Conservation (phyloP, 2,113 vertebrate genomes). For the Tapirus terrestris region DNA sequence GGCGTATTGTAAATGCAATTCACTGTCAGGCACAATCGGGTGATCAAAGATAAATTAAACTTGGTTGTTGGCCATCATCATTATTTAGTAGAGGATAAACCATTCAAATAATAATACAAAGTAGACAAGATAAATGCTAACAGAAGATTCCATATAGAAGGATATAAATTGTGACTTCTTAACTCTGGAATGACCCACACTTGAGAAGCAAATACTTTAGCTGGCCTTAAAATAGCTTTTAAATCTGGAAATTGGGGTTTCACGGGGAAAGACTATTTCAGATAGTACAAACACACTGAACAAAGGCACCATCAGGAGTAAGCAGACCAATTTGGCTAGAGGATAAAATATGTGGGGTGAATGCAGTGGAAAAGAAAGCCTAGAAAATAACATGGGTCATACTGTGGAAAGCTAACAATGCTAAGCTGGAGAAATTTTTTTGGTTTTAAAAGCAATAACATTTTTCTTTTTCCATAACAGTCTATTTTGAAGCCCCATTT, state of each 20-base stretch:
- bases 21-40: not conserved
- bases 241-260: slow-evolving; percentile 12
- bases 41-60: slow-evolving; percentile 21
- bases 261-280: not conserved
- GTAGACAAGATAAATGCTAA: slow-evolving; percentile 9
- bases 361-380: slow-evolving; percentile 4
- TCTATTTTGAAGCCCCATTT: not conserved
- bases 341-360: not conserved
- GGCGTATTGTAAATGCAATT: slow-evolving; percentile 18
- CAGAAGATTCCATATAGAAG: not conserved
- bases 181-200: slow-evolving; percentile 9
- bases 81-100: slow-evolving; percentile 16
- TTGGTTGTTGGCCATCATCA: not conserved
- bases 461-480: not conserved
- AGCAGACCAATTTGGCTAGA: not conserved
- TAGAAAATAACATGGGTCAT: not conserved
- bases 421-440: not conserved
- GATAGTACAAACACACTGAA: not conserved
- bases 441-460: slow-evolving; percentile 19
- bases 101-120: slow-evolving; percentile 31
- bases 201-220: no score
- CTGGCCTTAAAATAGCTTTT: slow-evolving; percentile 13
- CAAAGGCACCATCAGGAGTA: not conserved
- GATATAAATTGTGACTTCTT: slow-evolving; percentile 6
- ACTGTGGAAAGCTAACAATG: not conserved